Evolutionary conservation across 2,113 vertebrate genomes (phyloP).

Genomic region (Pyxicephalus adspersus): DNA sequence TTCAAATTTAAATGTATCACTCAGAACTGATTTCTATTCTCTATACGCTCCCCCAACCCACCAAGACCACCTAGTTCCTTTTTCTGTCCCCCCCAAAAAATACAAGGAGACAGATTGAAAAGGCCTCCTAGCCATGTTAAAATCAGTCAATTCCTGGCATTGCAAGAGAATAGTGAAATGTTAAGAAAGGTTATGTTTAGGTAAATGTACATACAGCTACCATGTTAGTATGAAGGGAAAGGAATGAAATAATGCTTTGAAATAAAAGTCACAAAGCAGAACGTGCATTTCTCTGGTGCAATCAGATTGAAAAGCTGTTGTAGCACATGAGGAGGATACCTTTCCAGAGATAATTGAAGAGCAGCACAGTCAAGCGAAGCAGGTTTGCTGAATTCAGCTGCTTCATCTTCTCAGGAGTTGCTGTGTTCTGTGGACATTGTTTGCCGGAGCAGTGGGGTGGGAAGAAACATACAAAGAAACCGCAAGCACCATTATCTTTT

Average conservation of each 20-base stretch:
- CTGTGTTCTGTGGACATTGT: slow-evolving; percentile 50
- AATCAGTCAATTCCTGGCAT: background rate
- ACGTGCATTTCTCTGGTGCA: slow-evolving; percentile 2
- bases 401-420: slow-evolving; percentile 55
- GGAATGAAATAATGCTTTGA: background rate
- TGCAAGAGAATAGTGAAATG: background rate
- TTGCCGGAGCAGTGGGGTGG: slow-evolving; percentile 38
- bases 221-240: background rate
- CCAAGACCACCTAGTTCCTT: too few species aligned
- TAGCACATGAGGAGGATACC: slow-evolving; percentile 31
- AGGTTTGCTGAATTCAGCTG: slow-evolving; percentile 49
- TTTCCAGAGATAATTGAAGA: slow-evolving; percentile 55
- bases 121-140: background rate
- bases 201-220: background rate
- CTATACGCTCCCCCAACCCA: too few species aligned
- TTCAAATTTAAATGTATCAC: too few species aligned
- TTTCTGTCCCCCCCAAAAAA: too few species aligned
- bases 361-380: slow-evolving; percentile 37
- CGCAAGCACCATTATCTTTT: slow-evolving; percentile 55
- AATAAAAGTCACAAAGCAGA: background rate
- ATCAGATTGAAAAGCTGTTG: background rate
- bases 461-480: slow-evolving; percentile 51
- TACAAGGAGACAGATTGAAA: background rate
- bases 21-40: too few species aligned
- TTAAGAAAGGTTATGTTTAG: background rate